Conservation (phyloP, 2,797 vertebrate genomes). For the Notoglanidium macrostoma region DNA sequence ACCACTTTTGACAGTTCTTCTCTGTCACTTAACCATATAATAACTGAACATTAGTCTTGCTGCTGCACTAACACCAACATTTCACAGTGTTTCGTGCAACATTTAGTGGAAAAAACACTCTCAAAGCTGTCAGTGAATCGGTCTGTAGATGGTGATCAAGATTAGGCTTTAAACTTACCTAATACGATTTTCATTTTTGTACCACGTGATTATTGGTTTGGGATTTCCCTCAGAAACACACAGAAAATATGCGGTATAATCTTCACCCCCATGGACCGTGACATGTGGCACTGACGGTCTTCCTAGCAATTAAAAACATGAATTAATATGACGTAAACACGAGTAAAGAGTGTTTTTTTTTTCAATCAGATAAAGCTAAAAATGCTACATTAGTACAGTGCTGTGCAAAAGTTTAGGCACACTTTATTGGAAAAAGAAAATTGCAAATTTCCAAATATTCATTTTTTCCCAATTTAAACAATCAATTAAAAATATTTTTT, state of each 20-base stretch:
- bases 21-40: background rate
- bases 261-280: background rate
- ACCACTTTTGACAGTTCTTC: background rate
- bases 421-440: background rate
- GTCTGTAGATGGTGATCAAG: background rate
- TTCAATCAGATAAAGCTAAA: background rate
- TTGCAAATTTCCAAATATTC: background rate
- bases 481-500: background rate
- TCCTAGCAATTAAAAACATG: slow-evolving; percentile 56
- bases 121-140: background rate
- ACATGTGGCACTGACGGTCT: slow-evolving; percentile 62
- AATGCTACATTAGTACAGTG: background rate
- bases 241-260: rapidly evolving
- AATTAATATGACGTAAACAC: background rate
- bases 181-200: background rate
- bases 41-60: background rate
- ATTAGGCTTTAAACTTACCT: slow-evolving; percentile 3
- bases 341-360: background rate
- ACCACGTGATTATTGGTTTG: slow-evolving; percentile 74
- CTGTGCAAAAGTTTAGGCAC: background rate
- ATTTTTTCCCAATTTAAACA: background rate
- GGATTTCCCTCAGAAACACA: slow-evolving; percentile 80
- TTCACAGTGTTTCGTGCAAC: background rate
- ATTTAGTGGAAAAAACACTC: background rate
- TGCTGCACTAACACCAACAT: background rate